A percentile compares a stretch with the other conserved stretches of the same genome.
Conservation (phyloP, 2,113 vertebrate genomes). For the Nothoprocta pentlandii region DNA sequence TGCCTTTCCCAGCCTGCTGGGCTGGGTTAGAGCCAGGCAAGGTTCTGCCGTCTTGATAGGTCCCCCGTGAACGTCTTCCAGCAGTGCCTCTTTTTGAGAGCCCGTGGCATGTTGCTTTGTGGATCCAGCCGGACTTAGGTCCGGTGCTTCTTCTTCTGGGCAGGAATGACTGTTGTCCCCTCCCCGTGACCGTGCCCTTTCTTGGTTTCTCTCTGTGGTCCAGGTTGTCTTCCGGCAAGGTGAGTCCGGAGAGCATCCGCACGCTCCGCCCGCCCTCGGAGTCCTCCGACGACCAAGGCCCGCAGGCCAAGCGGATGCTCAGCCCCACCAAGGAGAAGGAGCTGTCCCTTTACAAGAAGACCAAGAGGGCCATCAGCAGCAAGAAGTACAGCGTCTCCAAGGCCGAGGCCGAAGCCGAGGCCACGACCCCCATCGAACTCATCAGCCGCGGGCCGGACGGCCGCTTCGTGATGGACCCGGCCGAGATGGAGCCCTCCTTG, state of each 20-base stretch:
- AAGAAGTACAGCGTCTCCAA: conserved; percentile 99
- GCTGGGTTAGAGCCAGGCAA: rapidly evolving
- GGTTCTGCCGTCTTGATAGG: background rate
- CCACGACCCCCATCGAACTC: conserved; percentile 95
- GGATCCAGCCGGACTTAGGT: background rate
- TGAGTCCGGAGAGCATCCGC: conserved; percentile 96
- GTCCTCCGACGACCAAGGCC: conserved; percentile 91
- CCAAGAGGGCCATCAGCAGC: conserved; percentile 97
- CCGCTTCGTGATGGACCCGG: conserved; percentile 92
- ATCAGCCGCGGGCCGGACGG: conserved; percentile 97
- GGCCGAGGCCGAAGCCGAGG: conserved; percentile 90
- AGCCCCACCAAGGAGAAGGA: conserved; percentile 94
- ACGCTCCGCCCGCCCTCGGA: conserved; percentile 92
- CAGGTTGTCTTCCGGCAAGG: conserved; percentile 97
- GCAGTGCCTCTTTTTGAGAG: background rate
- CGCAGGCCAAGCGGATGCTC: conserved; percentile 90
- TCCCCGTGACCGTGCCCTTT: background rate
- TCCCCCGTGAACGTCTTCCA: background rate
- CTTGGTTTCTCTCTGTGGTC: conserved; percentile 44
- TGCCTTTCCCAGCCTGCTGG: background rate
- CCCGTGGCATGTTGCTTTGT: background rate
- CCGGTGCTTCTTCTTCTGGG: background rate
- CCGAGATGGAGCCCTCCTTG: conserved; percentile 86
- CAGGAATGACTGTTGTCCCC: background rate
- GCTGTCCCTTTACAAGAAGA: conserved; percentile 97